Evolutionary conservation across 2,113 vertebrate species (phyloP).

Genomic region (Elachura formosa): DNA sequence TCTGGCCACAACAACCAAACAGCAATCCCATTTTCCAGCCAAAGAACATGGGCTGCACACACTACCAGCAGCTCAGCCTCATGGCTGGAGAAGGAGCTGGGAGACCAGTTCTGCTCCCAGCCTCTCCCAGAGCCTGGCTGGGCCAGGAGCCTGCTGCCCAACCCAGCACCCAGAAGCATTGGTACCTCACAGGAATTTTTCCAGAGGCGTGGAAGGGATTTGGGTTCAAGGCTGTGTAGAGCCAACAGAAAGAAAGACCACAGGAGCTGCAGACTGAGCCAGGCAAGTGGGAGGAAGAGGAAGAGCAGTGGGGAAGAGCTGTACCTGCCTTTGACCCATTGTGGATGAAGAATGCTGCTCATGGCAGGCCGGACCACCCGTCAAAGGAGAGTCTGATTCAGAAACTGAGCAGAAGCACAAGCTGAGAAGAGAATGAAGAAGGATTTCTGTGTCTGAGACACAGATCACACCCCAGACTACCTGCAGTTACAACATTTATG

Average conservation of each 20-base stretch:
- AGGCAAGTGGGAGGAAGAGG: not conserved
- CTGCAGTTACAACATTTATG: not conserved
- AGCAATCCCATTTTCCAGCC: not conserved
- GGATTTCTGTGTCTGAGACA: not conserved
- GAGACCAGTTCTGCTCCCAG: not conserved
- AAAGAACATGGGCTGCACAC: not conserved
- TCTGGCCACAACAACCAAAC: not conserved
- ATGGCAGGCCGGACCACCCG: not conserved
- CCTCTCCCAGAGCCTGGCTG: not conserved
- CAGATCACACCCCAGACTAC: not conserved
- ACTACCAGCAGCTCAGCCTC: not conserved
- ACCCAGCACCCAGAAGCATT: not conserved
- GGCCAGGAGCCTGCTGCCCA: not conserved
- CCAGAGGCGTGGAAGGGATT: not conserved
- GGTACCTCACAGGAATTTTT: not conserved
- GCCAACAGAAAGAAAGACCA: not conserved
- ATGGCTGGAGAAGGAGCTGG: not conserved
- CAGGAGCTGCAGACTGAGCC: not conserved
- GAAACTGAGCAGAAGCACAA: not conserved
- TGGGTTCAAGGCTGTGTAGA: not conserved
- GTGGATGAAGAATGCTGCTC: fast-evolving
- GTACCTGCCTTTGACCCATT: not conserved
- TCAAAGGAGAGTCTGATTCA: not conserved
- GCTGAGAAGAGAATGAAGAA: not conserved
- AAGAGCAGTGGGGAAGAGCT: not conserved